Percentiles rank a stretch among this genome's conserved stretches.
phyloP scores from a whole-genome alignment of 2,888 invertebrate species.

The Phorcus lineatus region DNA sequence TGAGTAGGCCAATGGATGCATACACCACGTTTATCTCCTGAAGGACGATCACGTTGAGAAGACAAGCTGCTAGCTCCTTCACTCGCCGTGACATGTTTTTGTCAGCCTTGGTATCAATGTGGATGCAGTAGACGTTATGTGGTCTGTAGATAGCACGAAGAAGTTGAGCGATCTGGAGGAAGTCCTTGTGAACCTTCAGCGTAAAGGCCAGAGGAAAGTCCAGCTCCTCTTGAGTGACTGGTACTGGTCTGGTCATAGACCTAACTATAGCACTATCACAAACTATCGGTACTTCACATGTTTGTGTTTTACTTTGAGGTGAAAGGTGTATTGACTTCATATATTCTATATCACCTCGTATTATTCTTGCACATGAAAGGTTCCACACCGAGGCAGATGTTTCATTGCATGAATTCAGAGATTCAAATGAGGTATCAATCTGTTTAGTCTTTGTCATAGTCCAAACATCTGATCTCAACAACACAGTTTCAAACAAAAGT shows the following conservation, averaged over 20 bases:
- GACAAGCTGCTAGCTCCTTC: slow-evolving; percentile 35
- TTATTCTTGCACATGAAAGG: no score
- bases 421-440: no score
- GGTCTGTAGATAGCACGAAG: slow-evolving; percentile 56
- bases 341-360: no score
- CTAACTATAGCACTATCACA: no score
- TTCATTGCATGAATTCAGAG: no score
- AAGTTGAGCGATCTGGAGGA: slow-evolving; percentile 49
- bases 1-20: not conserved
- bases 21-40: slow-evolving; percentile 36
- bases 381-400: no score
- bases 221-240: slow-evolving; percentile 27
- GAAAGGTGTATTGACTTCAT: no score
- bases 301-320: no score
- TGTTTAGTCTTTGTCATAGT: no score
- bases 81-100: slow-evolving; percentile 27
- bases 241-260: not conserved
- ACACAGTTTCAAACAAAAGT: no score
- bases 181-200: slow-evolving; percentile 42
- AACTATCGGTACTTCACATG: no score
- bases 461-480: no score
- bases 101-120: slow-evolving; percentile 52
- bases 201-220: slow-evolving; percentile 49
- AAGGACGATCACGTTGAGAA: slow-evolving; percentile 54
- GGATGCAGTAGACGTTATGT: slow-evolving; percentile 62